phyloP scores from a whole-genome alignment of 2,888 invertebrate species.

The Nebria salina region DNA sequence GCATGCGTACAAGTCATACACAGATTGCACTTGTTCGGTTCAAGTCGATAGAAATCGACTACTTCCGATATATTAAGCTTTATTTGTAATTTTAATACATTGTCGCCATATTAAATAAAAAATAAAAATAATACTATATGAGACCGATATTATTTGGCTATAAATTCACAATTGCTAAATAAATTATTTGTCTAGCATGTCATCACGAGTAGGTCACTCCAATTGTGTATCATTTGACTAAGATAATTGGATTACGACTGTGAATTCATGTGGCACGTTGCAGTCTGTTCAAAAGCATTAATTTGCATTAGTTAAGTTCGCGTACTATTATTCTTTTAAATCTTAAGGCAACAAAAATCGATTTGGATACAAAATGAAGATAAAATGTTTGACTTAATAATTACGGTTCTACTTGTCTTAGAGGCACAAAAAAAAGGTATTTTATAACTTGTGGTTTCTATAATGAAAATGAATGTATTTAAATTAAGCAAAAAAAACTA shows the following conservation, averaged over 20 bases:
- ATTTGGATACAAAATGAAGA: neutral
- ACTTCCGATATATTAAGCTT: too few species aligned
- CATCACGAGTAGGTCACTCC: neutral
- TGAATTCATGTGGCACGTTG: too few species aligned
- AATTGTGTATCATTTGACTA: neutral
- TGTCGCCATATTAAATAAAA: too few species aligned
- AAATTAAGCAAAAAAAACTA: too few species aligned
- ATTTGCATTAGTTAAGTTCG: neutral
- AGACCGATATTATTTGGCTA: neutral
- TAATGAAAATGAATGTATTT: neutral
- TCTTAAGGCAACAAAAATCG: neutral
- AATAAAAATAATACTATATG: too few species aligned
- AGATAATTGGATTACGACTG: neutral
- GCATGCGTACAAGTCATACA: too few species aligned
- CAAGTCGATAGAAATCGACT: too few species aligned
- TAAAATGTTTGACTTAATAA: neutral
- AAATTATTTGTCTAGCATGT: neutral
- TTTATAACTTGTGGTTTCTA: neutral
- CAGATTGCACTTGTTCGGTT: too few species aligned
- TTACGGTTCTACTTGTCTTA: neutral
- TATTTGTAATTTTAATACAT: too few species aligned
- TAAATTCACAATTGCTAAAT: neutral
- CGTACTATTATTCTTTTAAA: neutral
- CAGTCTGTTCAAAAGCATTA: neutral
- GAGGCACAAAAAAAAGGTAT: neutral